Evolutionary conservation across 2,113 vertebrate species (phyloP), one percentile per base, ranked within the genome.

Genomic region (Eleginops maclovinus): DNA sequence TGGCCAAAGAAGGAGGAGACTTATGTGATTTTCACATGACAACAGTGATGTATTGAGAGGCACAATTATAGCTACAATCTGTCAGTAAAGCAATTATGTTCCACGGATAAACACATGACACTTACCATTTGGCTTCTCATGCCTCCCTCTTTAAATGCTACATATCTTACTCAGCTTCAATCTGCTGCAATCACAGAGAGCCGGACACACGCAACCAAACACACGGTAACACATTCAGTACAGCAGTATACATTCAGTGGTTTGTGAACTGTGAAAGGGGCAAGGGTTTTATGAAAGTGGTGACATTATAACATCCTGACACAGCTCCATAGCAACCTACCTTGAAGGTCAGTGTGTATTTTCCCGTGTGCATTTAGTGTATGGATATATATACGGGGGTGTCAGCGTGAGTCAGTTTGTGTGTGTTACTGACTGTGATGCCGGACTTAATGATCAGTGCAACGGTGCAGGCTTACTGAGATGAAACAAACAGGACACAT

Each of bases 181-280:
- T 9, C 47, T 53, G 28, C 64, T 65, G 53, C 28, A 13, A 14
- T 77, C 75, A 64, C 41, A 75, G 22, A 75, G 22, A 60, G 55
- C 49, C 28, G 36, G 36, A 64, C 51, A 28, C 54, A 31, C 55
- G 28, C 75, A 71, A 19, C 49, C 46, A 47, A 55, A 26, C 67
- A 13, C 47, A 16, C 49, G n/a, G 40, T 22, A 46, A 50, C 60
- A 64, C 60, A 26, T 9, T 41, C 21, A 14, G 62, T 36, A 53
- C 12, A 41, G 60, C 47, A 13, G 36, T 55, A 16, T 65, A 17
- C 51, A 62, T 78, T 58, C 68, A 28, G 81, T 62, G 85, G 76
- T 83, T 86, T 88, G 84, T 86, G 82, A 88, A 81, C 82, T 91
- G 88, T 89, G 86, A 90, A 91, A 91, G 81, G 87, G 81, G 62